Conservation (phyloP, 2,888 invertebrate genomes). For the Gnatocerus cornutus region DNA sequence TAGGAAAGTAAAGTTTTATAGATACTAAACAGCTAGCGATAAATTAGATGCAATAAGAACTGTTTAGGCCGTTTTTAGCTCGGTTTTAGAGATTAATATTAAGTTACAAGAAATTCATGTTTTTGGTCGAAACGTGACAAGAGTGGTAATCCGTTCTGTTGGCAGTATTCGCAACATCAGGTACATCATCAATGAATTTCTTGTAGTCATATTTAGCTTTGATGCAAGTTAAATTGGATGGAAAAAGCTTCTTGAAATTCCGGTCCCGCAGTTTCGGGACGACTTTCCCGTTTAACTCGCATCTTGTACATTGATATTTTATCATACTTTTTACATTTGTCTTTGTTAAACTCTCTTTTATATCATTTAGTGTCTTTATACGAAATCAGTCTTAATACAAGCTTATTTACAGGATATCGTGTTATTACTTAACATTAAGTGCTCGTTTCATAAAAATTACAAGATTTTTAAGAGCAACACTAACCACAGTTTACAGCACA, state of each 20-base stretch:
- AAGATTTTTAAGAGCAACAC: not conserved
- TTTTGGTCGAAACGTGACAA: conserved; percentile 3
- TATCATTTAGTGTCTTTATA: conserved; percentile 20
- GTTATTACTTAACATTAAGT: conserved; percentile 4
- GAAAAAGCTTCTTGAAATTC: not conserved
- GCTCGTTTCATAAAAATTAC: conserved; percentile 14
- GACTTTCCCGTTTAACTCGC: not conserved
- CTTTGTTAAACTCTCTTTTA: conserved; percentile 12
- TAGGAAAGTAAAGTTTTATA: conserved; percentile 15
- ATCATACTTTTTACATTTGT: conserved; percentile 2
- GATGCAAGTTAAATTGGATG: conserved; percentile 7
- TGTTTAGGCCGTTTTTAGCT: conserved; percentile 48
- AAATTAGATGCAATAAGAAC: not conserved
- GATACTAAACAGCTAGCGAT: conserved; percentile 5
- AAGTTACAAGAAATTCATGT: conserved; percentile 17
- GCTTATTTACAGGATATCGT: conserved; percentile 35
- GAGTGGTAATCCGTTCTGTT: not conserved
- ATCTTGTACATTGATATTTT: not conserved
- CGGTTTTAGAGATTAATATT: conserved; percentile 2
- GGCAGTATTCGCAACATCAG: conserved; percentile 4
- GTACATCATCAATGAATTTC: conserved; percentile 6
- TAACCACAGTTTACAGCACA: conserved; percentile 4
- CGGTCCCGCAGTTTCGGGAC: no score
- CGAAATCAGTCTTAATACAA: conserved; percentile 40
- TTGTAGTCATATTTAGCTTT: conserved; percentile 3